phyloP scores from a whole-genome alignment of 2,113 vertebrate species.

The Arothron firmamentum region DNA sequence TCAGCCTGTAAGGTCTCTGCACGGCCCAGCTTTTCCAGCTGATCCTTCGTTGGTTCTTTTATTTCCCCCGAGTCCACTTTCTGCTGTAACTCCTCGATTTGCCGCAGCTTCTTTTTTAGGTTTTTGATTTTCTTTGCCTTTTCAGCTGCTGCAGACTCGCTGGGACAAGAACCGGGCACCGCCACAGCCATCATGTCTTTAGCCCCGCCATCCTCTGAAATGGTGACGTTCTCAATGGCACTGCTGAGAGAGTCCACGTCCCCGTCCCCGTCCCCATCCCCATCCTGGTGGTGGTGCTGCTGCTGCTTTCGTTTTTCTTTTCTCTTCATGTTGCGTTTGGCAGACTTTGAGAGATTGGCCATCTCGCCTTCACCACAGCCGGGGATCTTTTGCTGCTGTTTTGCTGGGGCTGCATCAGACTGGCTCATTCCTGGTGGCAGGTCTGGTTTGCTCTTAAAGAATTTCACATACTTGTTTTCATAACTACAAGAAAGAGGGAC shows the following conservation, averaged over 20 bases:
- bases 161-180: neutral
- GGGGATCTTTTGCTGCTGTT: conserved; percentile 61
- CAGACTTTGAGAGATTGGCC: conserved; percentile 81
- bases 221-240: conserved; percentile 74
- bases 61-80: conserved; percentile 86
- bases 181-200: conserved; percentile 20
- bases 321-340: conserved; percentile 91
- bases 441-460: conserved; percentile 93
- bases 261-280: conserved; percentile 2
- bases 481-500: conserved; percentile 75
- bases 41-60: conserved; percentile 83
- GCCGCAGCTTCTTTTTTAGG: conserved; percentile 89
- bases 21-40: conserved; percentile 86
- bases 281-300: conserved; percentile 47
- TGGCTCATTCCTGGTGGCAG: conserved; percentile 86
- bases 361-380: conserved; percentile 56
- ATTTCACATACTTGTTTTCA: conserved; percentile 97
- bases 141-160: conserved; percentile 64
- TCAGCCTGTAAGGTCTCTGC: conserved; percentile 77
- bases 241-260: conserved; percentile 71
- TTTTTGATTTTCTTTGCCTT: conserved; percentile 87
- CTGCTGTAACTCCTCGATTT: conserved; percentile 88
- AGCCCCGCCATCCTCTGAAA: conserved; percentile 31
- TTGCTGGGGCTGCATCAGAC: conserved; percentile 49
- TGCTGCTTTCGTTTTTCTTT: conserved; percentile 91